Base-by-base conservation (phyloP, 1,140 invertebrate species). In the Battus philenor region DNA sequence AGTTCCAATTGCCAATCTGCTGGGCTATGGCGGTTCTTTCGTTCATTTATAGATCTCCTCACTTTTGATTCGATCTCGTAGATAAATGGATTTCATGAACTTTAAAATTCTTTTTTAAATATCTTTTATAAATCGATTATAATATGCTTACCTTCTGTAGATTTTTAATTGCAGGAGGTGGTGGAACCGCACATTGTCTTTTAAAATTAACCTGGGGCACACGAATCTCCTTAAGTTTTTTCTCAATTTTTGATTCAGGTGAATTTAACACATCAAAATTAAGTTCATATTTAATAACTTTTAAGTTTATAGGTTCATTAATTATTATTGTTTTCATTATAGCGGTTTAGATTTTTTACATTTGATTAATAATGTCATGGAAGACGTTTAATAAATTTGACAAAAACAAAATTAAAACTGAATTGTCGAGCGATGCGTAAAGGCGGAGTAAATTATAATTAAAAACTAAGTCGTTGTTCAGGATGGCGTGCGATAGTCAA, bases 261-360 rank as follows among this genome's bases (percentile, higher is more conserved):
- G 44, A 5, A 18, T 59, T 51, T 7, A 76, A 43, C 3, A 59
- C 46, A 2, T 61, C 54, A 27, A 82, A 80, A 47, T 84, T 73
- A 22, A 84, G 39, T 49, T 84, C 77, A 41, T 72, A 75, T 32
- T 58, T 68, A 15, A 84, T 66, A 1, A 84, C 74, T 71, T 68
- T 79, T 43, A 84, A 68, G 57, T 84, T 84, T 47, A 81, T 74
- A 0, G 77, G 70, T 44, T 79, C 59, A 16, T 68, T 48, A 34
- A 73, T 69, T 50, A 53, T 71, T 52, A 81, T 84, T 49, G 80
- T 84, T 66, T 80, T 67, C 80, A 84, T 81, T 54, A 34, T 54
- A 17, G 22, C 32, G 17, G 30, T 32, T 47, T 50, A 20, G 13
- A 33, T 24, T 10, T 8, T 38, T 44, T 53, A 51, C 49, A 57